These are phyloP conservation scores for Caradrina kadenii DNA, from an alignment of 2,888 invertebrate species.

Conservation along the genomic window DNA sequence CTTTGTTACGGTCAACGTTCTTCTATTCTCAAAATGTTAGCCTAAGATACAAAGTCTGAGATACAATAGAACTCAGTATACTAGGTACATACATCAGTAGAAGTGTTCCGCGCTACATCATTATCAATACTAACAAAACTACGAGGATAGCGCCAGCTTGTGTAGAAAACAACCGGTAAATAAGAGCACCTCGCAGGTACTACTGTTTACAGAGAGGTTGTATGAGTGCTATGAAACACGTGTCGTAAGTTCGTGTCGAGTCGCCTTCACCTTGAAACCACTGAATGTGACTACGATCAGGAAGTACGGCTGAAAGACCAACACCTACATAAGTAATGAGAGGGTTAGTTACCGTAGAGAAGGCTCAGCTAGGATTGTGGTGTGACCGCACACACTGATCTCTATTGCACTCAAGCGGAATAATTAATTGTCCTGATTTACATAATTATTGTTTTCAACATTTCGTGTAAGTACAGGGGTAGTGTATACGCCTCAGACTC, in stretches of 20 bases:
- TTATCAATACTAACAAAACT: neutral
- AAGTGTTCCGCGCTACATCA: neutral
- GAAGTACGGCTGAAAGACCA: conserved; percentile 5
- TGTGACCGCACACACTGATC: conserved; percentile 29
- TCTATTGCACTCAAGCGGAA: conserved; percentile 22
- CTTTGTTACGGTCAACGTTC: too few species aligned
- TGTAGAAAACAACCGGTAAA: neutral
- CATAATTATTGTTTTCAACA: conserved; percentile 14
- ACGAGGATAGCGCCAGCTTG: too few species aligned
- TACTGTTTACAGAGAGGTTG: too few species aligned
- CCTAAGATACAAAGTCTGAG: too few species aligned
- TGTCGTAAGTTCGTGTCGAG: too few species aligned
- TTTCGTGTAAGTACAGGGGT: too few species aligned
- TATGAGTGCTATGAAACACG: neutral
- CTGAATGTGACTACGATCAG: neutral
- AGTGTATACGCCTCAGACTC: too few species aligned
- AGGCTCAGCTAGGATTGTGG: conserved; percentile 28
- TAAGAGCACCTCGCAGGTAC: too few species aligned
- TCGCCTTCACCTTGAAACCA: neutral
- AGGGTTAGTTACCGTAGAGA: neutral
- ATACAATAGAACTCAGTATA: too few species aligned
- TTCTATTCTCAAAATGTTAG: too few species aligned
- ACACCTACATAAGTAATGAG: conserved; percentile 16
- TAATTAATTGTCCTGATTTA: conserved; percentile 14
- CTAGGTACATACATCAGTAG: too few species aligned